Evolutionary conservation across 1,140 invertebrate species (phyloP).

Genomic region (Drosophila takahashii): DNA sequence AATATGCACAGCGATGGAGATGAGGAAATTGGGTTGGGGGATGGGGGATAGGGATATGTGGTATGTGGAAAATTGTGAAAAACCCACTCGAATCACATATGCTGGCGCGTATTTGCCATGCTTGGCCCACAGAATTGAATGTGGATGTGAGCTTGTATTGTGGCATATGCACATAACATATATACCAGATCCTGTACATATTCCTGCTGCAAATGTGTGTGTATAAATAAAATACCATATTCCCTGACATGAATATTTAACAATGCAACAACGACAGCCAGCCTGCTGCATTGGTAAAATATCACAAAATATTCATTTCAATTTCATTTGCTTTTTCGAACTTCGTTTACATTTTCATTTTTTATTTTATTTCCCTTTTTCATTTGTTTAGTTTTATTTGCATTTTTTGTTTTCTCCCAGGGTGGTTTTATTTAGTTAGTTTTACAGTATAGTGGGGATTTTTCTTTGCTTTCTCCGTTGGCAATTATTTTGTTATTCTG

Average conservation of each 20-base stretch:
- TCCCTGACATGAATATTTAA: constrained; percentile 70
- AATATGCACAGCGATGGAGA: constrained; percentile 59
- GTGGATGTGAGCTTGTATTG: not conserved
- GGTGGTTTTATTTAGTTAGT: not conserved
- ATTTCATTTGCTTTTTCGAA: constrained; percentile 64
- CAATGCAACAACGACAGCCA: constrained; percentile 42
- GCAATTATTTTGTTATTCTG: constrained; percentile 40
- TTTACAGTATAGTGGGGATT: constrained; percentile 6
- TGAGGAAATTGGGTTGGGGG: not conserved
- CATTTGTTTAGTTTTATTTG: constrained; percentile 42
- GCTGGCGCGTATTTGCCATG: constrained; percentile 20
- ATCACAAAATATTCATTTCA: constrained; percentile 79
- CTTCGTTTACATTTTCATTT: constrained; percentile 29
- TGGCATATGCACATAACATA: constrained; percentile 7
- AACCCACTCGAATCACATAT: constrained; percentile 9
- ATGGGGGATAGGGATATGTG: not conserved
- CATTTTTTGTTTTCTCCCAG: constrained; percentile 11
- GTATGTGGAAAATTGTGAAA: constrained; percentile 7
- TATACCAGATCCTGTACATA: constrained; percentile 1
- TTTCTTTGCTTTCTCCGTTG: constrained; percentile 15
- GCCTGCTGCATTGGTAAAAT: constrained; percentile 58
- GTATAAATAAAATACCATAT: constrained; percentile 40
- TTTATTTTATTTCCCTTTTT: constrained; percentile 35
- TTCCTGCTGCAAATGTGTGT: not conserved
- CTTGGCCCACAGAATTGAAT: constrained; percentile 36